Conservation (phyloP, 2,888 invertebrate genomes). For the Augiades crinisus region DNA sequence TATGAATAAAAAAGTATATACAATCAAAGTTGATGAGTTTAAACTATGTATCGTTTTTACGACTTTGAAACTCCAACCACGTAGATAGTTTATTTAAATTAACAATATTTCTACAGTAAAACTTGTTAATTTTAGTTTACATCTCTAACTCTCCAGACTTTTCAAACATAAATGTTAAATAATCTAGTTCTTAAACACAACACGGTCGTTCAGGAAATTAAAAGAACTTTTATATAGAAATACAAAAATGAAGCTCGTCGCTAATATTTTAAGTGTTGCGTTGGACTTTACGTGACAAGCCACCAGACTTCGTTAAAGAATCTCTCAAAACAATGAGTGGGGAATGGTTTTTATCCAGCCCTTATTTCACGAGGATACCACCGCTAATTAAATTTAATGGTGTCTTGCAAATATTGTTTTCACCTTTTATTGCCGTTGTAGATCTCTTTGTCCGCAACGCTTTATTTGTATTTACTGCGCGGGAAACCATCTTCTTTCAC, state of each 20-base stretch:
- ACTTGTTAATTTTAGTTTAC: no score
- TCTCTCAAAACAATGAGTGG: constrained; percentile 20
- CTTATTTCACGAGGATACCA: constrained; percentile 7
- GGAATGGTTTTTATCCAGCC: constrained; percentile 15
- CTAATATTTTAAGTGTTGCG: constrained; percentile 6
- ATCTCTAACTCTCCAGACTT: no score
- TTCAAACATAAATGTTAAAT: no score
- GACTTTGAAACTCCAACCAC: no score
- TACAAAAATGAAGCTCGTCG: constrained; percentile 1
- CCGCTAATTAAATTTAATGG: constrained; percentile 26
- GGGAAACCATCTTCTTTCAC: background rate
- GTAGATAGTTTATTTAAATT: no score
- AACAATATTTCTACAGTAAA: no score
- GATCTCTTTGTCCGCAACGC: constrained; percentile 10
- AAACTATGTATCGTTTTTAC: no score
- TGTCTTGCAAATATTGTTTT: constrained; percentile 23
- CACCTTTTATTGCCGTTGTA: constrained; percentile 22
- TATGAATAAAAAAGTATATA: no score
- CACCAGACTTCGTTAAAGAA: constrained; percentile 21
- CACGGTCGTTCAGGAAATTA: background rate
- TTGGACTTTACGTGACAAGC: constrained; percentile 4
- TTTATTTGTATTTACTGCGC: constrained; percentile 10
- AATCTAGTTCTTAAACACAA: background rate
- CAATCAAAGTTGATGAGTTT: no score
- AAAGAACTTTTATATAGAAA: background rate